Base-by-base conservation (phyloP, 2,113 vertebrate genomes). In the Speoplatyrhinus poulsoni region DNA sequence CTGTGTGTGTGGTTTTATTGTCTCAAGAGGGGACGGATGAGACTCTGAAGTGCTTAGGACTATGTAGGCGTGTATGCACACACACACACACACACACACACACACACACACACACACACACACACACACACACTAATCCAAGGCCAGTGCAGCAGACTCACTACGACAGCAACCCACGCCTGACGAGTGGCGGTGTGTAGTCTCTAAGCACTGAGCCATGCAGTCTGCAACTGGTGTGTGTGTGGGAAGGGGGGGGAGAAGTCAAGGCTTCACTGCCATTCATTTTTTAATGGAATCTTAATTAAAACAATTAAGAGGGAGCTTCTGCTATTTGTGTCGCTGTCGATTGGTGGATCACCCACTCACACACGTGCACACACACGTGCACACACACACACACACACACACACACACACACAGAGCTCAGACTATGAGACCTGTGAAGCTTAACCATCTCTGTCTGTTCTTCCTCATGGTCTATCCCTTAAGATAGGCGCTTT, bases 31-130 rank as follows among this genome's bases (percentile, higher is more conserved):
- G 72, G 65, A 63, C 61, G 63, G 64, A 48, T 65, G 79, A 56
- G 75, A 63, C 75, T 77, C 57, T 79, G 70, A 83, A 85, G 88
- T 90, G 85, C 84, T 87, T 88, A 79, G 70, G 69, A 69, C 19
- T 79, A 66, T 80, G 73, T 62, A 83, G 70, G 54, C 2, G 26
- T 26, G 26, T 26, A 26, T 26, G 26, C 2, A 2, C 46, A 33
- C 60, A 61, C 15, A 61, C 32, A 12, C 15, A n/a, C 54, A 13
- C 54, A 56, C 54, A 11, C 54, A 56, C 15, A n/a, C 15, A 56
- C 54, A 56, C 54, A 56, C 54, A 56, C 15, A n/a, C 54, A 55
- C 16, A 16, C 54, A 56, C 54, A 56, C 54, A 17, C 54, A 56
- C 54, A 56, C 54, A 17, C 54, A 19, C 55, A 16, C 55, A 57